These are phyloP conservation scores for Gadopsis marmoratus DNA, from an alignment of 2,797 vertebrate species.

Conservation along the genomic window DNA sequence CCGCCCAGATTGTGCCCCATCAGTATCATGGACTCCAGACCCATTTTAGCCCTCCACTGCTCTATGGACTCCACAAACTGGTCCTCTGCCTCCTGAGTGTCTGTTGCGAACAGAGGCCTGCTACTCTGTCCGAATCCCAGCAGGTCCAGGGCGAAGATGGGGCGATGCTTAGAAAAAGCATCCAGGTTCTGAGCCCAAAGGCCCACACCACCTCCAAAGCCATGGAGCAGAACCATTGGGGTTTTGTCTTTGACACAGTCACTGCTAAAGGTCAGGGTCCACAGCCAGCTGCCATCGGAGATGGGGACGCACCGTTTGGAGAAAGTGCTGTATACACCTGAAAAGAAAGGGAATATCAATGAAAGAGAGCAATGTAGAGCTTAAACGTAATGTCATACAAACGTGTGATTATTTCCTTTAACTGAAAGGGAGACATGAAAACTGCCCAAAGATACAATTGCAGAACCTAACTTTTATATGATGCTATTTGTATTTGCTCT, in stretches of 20 bases:
- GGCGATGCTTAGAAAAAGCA: conserved; percentile 86
- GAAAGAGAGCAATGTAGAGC: neutral
- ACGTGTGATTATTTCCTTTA: neutral
- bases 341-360: conserved; percentile 41
- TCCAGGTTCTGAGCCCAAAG: conserved; percentile 96
- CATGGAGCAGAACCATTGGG: conserved; percentile 93
- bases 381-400: neutral
- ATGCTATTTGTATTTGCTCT: neutral
- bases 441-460: neutral
- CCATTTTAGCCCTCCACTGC: conserved; percentile 90
- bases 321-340: conserved; percentile 89
- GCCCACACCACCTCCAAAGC: conserved; percentile 94
- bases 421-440: conserved; percentile 10
- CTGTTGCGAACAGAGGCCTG: conserved; percentile 88
- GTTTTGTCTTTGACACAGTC: conserved; percentile 82
- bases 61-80: conserved; percentile 96
- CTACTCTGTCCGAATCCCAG: conserved; percentile 97
- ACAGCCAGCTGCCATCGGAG: conserved; percentile 89
- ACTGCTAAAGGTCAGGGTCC: conserved; percentile 89
- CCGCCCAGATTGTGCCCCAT: conserved; percentile 97
- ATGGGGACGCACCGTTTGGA: conserved; percentile 86
- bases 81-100: conserved; percentile 89
- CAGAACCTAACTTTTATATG: neutral
- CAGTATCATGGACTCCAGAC: conserved; percentile 91
- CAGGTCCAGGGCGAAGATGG: conserved; percentile 92